Conservation (phyloP, 2,113 vertebrate species). For the Rhinolophus sinicus region DNA sequence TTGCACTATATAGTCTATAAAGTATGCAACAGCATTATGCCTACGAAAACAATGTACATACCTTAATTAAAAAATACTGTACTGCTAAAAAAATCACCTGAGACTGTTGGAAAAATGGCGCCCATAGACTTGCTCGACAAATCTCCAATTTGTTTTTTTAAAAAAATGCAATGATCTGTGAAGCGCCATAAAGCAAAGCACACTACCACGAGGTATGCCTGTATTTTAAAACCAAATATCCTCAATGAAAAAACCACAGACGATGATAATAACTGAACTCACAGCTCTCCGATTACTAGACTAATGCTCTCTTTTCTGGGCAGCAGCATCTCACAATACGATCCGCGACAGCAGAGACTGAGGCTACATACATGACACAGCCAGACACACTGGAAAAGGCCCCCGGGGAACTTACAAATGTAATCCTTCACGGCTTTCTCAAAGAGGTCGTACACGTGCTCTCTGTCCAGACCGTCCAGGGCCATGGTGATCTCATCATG, state of each 20-base stretch:
- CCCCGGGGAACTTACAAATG: conserved; percentile 90
- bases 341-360: neutral
- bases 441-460: conserved; percentile 95
- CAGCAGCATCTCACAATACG: accelerated
- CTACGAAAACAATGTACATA: neutral
- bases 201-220: neutral
- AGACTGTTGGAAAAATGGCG: neutral
- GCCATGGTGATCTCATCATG: conserved; percentile 95
- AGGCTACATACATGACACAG: accelerated
- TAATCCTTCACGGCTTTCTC: conserved; percentile 96
- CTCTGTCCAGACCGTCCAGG: conserved; percentile 89
- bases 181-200: neutral
- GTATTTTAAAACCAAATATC: neutral
- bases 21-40: neutral
- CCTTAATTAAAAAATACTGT: neutral
- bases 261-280: neutral
- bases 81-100: neutral
- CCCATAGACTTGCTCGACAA: neutral
- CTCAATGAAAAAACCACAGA: neutral
- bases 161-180: neutral
- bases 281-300: neutral
- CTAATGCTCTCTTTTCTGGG: neutral
- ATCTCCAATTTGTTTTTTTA: too few relatives aligned
- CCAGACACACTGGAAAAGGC: accelerated
- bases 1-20: neutral